Evolutionary conservation across 2,113 vertebrate genomes (phyloP).

Genomic region (Motacilla tschutschensis): DNA sequence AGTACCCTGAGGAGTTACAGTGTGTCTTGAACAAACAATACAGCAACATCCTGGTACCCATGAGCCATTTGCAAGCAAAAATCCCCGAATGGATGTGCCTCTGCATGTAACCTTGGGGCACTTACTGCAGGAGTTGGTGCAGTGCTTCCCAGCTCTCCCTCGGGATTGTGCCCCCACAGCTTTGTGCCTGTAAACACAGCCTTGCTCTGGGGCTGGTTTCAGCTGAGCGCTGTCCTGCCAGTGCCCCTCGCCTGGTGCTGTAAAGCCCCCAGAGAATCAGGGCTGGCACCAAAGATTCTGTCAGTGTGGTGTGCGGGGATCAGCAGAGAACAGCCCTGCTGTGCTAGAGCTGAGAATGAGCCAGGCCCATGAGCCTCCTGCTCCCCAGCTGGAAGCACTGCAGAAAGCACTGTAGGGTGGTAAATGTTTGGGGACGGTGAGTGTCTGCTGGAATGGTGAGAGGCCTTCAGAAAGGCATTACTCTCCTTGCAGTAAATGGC

Average conservation of each 20-base stretch:
- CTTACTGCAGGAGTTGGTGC: neutral
- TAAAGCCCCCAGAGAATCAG: neutral
- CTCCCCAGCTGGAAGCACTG: neutral
- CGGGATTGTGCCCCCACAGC: accelerated
- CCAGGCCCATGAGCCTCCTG: neutral
- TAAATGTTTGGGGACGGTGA: neutral
- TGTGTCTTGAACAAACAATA: neutral
- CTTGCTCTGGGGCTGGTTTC: neutral
- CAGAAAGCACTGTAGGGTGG: neutral
- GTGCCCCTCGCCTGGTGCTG: neutral
- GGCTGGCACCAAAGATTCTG: neutral
- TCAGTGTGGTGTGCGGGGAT: too few relatives aligned
- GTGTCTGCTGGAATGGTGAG: neutral
- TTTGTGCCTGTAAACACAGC: neutral
- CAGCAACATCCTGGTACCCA: conserved; percentile 24
- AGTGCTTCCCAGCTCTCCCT: neutral
- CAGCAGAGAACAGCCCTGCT: neutral
- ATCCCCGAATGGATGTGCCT: neutral
- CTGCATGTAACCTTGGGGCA: neutral
- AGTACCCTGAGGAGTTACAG: neutral
- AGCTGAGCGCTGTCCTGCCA: neutral
- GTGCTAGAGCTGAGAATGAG: neutral
- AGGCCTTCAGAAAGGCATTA: neutral
- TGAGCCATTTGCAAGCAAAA: neutral
- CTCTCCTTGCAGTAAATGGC: neutral